Base-by-base conservation (phyloP, 1,140 invertebrate species). In the Lordiphosa collinella region DNA sequence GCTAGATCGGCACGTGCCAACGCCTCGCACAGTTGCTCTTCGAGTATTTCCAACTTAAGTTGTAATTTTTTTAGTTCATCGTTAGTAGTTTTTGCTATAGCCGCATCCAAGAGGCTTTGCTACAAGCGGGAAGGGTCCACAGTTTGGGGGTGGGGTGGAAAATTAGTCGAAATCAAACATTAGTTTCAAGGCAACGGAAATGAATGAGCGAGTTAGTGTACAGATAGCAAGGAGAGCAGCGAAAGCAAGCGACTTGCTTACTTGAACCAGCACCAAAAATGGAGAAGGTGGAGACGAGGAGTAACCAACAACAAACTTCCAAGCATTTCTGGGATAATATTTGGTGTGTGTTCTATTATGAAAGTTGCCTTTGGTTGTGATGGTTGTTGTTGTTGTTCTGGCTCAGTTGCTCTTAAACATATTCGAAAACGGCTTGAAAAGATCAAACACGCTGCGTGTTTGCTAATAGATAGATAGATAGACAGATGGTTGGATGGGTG, bases 11-110 rank as follows among this genome's bases (percentile, higher is more conserved):
- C 87, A 29, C 86, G 72, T 29, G 56, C 46, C 18, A 69, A 38
- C 8, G 87, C 80, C 36, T 70, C 49, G 34, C 71, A 72, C 55
- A 89, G 58, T 50, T 89, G 80, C 55, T 86, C 80, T 79, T 89
- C 87, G 32, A 89, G 63, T 44, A 89, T 87, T 56, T 87, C 80
- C 70, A 89, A 72, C 86, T 87, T 89, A 69, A 89, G 59, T 76
- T 86, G 80, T 67, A 89, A 86, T 68, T 82, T 86, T 84, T 89
- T 86, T 79, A 89, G 66, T 87, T 89, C 88, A 69, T 87, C 88
- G 76, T 87, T 88, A 87, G 84, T 88, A 76, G 67, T 75, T 80
- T 87, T 88, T 75, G 82, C 69, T 62, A 89, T 89, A 67, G 86
- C 84, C 75, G 84, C 82, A 68, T 89, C 87, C 84, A 89, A 74